Evolutionary conservation across 2,797 vertebrate species (phyloP), one percentile per base, ranked within the genome.

Genomic region (Serranus cabrilla): DNA sequence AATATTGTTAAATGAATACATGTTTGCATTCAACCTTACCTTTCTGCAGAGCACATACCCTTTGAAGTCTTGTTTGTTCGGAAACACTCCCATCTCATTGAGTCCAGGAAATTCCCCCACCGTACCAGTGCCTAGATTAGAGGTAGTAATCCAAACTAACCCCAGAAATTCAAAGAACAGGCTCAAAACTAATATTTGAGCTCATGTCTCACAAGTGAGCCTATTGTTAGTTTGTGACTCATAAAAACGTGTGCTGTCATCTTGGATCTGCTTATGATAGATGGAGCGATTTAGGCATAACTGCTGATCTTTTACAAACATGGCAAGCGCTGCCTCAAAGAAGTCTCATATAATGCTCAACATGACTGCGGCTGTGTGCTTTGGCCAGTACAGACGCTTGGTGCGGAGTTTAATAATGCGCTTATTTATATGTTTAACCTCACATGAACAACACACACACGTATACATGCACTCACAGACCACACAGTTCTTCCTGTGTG

Each of bases 31-130:
- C 86, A 88, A 86, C 87, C 88, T 82, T 87, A 91, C 86, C 92
- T 94, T 92, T 93, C 90, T 91, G 80, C 77, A 34, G 61, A 86
- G 79, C 80, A 83, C 82, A 81, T 80, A 58, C 63, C 73, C 88
- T 95, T 95, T 95, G 91, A 95, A 91, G 91, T 91, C 51, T 17
- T 94, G 85, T 95, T 94, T 95, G 89, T 91, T 91, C 86, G 86
- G 83, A 94, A 93, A 92, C 90, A 93, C 90, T 93, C 91, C 91
- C 91, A 88, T 87, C 91, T 91, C 81, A 86, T 76, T 87, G 89
- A 91, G 71, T 85, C 82, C 89, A 91, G 91, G 88, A 91, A 92
- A 92, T 92, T 91, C 91, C 91, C 88, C 87, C 77, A 75, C 76
- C 49, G 55, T 77, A 86, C 87, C 65, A 86, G 83, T 77, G 74